Conservation (phyloP, 2,797 vertebrate species). For the Bovichtus diacanthus region DNA sequence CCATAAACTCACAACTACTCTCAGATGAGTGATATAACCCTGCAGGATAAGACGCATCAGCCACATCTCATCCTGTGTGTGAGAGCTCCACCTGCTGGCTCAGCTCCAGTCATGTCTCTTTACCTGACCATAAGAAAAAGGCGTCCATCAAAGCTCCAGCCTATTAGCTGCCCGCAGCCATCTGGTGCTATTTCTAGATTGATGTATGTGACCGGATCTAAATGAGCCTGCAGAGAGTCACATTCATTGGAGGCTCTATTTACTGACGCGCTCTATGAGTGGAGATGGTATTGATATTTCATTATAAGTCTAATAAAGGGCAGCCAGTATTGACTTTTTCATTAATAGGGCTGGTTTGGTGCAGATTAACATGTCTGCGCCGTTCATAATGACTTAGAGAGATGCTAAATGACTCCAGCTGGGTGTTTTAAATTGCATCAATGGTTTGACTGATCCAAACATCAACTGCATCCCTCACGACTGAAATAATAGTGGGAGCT, state of each 20-base stretch:
- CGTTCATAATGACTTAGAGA: conserved; percentile 74
- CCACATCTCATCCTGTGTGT: conserved; percentile 57
- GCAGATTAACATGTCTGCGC: conserved; percentile 76
- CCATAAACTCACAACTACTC: conserved; percentile 66
- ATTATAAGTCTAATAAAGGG: conserved; percentile 83
- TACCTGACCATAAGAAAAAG: conserved; percentile 52
- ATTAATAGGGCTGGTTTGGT: conserved; percentile 80
- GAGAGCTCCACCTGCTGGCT: conserved; percentile 78
- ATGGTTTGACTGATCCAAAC: conserved; percentile 63
- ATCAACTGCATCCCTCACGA: conserved; percentile 52
- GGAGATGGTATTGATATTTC: conserved; percentile 83
- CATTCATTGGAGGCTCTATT: conserved; percentile 64
- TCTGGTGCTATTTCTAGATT: conserved; percentile 64
- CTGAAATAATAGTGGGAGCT: conserved; percentile 18
- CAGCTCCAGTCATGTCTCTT: conserved; percentile 37
- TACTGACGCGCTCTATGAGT: conserved; percentile 69
- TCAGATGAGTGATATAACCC: conserved; percentile 69
- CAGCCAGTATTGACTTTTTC: conserved; percentile 80
- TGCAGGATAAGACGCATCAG: conserved; percentile 42
- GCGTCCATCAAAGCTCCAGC: conserved; percentile 47
- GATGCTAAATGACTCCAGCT: conserved; percentile 59
- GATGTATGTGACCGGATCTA: conserved; percentile 62
- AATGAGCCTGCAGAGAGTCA: conserved; percentile 68
- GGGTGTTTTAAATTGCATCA: conserved; percentile 63
- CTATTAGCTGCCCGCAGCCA: conserved; percentile 57